These are phyloP conservation scores for Cactoblastis cactorum DNA, from an alignment of 2,888 invertebrate species.

Conservation along the genomic window DNA sequence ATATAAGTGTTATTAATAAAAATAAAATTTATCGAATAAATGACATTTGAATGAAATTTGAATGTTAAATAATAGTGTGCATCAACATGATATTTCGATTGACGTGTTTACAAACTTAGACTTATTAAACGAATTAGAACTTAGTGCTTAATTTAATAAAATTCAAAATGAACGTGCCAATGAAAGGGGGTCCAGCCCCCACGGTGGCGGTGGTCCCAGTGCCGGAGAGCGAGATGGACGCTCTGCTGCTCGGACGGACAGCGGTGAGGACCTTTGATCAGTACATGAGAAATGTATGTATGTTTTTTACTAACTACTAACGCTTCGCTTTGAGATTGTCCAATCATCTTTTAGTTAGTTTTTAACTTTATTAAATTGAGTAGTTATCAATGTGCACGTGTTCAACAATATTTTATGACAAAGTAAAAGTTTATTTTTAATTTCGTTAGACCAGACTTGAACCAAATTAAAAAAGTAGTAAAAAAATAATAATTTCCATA, in stretches of 20 bases:
- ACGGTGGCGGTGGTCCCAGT: conserved; percentile 81
- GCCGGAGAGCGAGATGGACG: conserved; percentile 89
- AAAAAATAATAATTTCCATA: too few species aligned
- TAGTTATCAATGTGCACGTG: too few species aligned
- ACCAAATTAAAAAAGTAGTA: too few species aligned
- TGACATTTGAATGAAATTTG: too few species aligned
- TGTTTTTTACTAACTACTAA: conserved; percentile 13
- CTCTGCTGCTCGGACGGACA: conserved; percentile 86
- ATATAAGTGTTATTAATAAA: too few species aligned
- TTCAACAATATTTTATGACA: too few species aligned
- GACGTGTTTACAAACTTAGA: neutral
- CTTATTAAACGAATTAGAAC: conserved; percentile 5
- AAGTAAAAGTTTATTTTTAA: too few species aligned
- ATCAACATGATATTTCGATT: neutral
- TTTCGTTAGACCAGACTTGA: too few species aligned
- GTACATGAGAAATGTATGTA: conserved; percentile 79
- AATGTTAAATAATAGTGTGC: neutral
- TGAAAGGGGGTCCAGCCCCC: conserved; percentile 68
- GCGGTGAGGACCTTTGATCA: conserved; percentile 85
- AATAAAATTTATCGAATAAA: too few species aligned
- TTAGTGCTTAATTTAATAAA: conserved; percentile 19
- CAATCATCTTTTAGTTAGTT: neutral
- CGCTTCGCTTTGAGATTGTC: conserved; percentile 2
- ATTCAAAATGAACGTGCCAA: conserved; percentile 54
- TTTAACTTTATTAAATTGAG: neutral